Evolutionary conservation across 2,888 invertebrate species (phyloP), one percentile per base, ranked within the genome.

Genomic region (Celastrina argiolus): DNA sequence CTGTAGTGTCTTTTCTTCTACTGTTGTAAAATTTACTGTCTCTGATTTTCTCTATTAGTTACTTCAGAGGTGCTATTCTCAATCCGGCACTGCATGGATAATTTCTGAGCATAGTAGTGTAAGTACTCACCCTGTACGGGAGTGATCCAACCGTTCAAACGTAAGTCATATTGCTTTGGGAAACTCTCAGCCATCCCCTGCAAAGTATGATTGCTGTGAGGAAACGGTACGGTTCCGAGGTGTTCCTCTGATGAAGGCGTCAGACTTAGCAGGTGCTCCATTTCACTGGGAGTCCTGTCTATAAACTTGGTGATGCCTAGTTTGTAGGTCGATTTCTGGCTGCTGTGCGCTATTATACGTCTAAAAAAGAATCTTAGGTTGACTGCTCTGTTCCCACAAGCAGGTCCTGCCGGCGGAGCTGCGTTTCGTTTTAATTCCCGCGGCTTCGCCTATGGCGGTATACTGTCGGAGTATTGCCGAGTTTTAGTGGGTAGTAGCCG

Each of bases 251-350:
- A 74, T 2, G 82, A 77, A 63, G 69, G 77, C 4, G 69, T 69
- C 12, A 84, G 71, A 22, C 85, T 84, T 67, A 68, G 82, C 67
- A 75, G 72, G 41, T 70, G 80, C 10, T 71, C 72, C 76, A 83
- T 76, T 72, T 88, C 88, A 63, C 81, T 72, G 2, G 78, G 78
- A 18, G 85, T 84, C 26, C 78, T 81, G 65, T 88, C 88, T 56
- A 86, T 76, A 42, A 88, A 83, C n/a, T 84, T 73, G 69, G 85
- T 88, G 12, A 88, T 71, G 1, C 78, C 68, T 0, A 87, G 78
- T 68, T 79, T 85, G 70, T 81, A 88, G 2, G 81, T 77, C 26
- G 78, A 74, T 28, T 86, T 82, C 61, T 76, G 75, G 6, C 75
- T 75, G 61, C 85, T 87, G 31, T 73, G 78, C 12, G 73, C 69